Base-by-base conservation (phyloP, 1,140 invertebrate species). In the Neomicropteryx cornuta region DNA sequence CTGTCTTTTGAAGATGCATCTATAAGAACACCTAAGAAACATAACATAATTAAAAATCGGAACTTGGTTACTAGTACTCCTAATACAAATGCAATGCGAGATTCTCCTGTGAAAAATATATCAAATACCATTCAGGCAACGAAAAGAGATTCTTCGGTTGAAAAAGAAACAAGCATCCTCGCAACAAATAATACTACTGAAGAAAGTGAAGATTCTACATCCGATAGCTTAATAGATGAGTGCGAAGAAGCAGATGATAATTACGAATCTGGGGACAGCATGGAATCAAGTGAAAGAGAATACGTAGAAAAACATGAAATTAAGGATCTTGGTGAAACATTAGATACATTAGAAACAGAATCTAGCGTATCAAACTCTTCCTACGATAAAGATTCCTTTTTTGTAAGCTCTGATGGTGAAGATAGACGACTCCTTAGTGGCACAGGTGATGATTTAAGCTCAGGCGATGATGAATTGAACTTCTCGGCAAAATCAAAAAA, bases 351-450 rank as follows among this genome's bases (percentile, higher is more conserved):
- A 62, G 11, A 20, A 19, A 22, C 54, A 58, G 13, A 55, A 60
- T 8, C 39, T 53, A 24, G 59, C 59, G 23, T 44, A 56, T 44
- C n/a, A n/a, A 57, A 63, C 41, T 47, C 59, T 18, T 56, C 63
- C 39, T 65, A 65, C 44, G 62, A 65, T 45, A 62, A 60, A 47
- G 62, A 56, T 42, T 65, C 62, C 4, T 65, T 65, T 46, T 36
- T 63, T 18, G 60, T 65, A 3, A 62, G 55, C 44, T 61, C 62
- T 8, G 51, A 55, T 46, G 59, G 56, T 48, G 59, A 63, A 47
- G 62, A 66, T 41, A 43, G 58, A 46, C 51, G 58, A 13, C 41
- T 67, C 38, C 46, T 67, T 33, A 56, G 58, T 43, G 64, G 64
- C 4, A 54, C 59, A 19, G 60, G 58, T 30, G 59, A 67, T 50